Base-by-base conservation (phyloP, 2,888 invertebrate species). In the Campoplex capitator region DNA sequence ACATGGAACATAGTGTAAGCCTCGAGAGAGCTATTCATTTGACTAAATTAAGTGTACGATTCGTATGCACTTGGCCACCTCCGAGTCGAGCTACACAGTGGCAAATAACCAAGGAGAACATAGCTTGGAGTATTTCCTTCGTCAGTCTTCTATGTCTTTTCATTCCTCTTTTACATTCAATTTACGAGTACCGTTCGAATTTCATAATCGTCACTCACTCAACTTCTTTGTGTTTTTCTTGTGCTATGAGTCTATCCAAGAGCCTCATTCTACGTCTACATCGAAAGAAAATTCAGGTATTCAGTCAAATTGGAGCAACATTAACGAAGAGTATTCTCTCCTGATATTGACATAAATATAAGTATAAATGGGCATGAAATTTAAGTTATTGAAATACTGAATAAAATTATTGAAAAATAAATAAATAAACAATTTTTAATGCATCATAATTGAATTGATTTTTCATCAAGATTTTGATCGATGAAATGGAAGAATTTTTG, bases 231-330 rank as follows among this genome's bases (percentile, higher is more conserved):
- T 82, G 89, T 8, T 89, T 88, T 7, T 89, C 91, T 3, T 42
- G 88, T 2, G 48, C 65, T 11, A 91, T 67, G 51, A 62, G 91
- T 86, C 86, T 90, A 3, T 56, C 90, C 2, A 78, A 90, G 3
- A 92, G 91, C 38, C 84, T 92, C n/a, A 56, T 89, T 18, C 90
- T 90, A 32, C 88, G 87, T 58, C 56, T 89, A 0, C 74, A 88
- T 42, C 62, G 81, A 35, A 85, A 75, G 35, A 85, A 86, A 35
- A 88, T 92, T 58, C 90, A 91, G 90, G 92, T 92, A 88, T 13
- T 45, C 13, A 45, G 11, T 45, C 11, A 45, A 45, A 45, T 38
- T 38, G 3, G 38, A 23, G 38, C 38, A 38, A 6, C 38, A 45
- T 45, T 45, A 45, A 13, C 11, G 11, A 45, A 13, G 9, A 45